Conservation (phyloP, 2,888 invertebrate species). For the Cryptocephalus moraei region DNA sequence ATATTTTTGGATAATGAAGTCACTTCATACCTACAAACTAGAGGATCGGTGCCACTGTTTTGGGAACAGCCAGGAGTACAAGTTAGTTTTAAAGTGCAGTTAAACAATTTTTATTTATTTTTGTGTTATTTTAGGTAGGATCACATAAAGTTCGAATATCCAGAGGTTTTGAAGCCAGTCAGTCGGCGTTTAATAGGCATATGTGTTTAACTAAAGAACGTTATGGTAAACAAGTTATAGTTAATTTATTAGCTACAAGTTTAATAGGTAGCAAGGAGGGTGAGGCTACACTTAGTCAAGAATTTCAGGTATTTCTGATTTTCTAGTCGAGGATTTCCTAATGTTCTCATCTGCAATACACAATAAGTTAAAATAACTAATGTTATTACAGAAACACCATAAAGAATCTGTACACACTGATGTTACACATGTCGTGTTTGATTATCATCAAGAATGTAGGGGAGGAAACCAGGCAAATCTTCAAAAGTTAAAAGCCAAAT, state of each 20-base stretch:
- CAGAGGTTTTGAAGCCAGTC: slow-evolving; percentile 87
- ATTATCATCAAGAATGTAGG: slow-evolving; percentile 91
- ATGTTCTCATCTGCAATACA: not conserved
- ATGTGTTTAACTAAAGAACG: slow-evolving; percentile 73
- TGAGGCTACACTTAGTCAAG: slow-evolving; percentile 88
- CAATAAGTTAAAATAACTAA: not conserved
- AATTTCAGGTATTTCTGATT: slow-evolving; percentile 55
- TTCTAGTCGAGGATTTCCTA: not conserved
- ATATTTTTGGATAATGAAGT: slow-evolving; percentile 85
- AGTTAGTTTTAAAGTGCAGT: slow-evolving; percentile 30
- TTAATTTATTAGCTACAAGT: slow-evolving; percentile 86
- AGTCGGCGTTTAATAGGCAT: slow-evolving; percentile 88
- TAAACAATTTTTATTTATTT: slow-evolving; percentile 2
- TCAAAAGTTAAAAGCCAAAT: slow-evolving; percentile 68
- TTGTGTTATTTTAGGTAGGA: slow-evolving; percentile 57
- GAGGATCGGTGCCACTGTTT: slow-evolving; percentile 96
- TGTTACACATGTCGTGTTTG: slow-evolving; percentile 84
- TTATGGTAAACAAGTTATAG: slow-evolving; percentile 85
- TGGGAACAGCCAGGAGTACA: slow-evolving; percentile 99
- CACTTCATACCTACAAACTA: slow-evolving; percentile 80
- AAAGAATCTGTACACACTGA: slow-evolving; percentile 71
- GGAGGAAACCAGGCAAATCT: slow-evolving; percentile 73
- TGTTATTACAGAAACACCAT: slow-evolving; percentile 57
- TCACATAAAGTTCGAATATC: slow-evolving; percentile 98
- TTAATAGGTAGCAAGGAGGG: slow-evolving; percentile 93